Conservation (phyloP, 2,797 vertebrate species). For the Propithecus deckenii region DNA sequence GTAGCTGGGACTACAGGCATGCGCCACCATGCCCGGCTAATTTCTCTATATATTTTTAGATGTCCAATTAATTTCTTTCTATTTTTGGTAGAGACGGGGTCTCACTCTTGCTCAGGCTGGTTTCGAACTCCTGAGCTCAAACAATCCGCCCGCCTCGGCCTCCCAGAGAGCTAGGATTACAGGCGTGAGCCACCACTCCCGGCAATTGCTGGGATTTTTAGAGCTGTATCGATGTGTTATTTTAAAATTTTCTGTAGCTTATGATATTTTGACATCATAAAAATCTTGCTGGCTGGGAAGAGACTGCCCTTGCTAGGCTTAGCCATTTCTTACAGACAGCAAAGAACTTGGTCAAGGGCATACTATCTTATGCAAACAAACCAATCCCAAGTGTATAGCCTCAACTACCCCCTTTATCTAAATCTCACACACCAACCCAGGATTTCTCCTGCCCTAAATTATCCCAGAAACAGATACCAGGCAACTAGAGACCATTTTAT, state of each 20-base stretch:
- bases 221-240: neutral
- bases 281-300: neutral
- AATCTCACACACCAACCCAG: neutral
- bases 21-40: too few relatives aligned
- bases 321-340: neutral
- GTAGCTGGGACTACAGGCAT: too few relatives aligned
- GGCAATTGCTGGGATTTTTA: neutral
- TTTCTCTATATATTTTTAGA: too few relatives aligned
- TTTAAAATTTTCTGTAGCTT: neutral
- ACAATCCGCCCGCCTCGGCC: too few relatives aligned
- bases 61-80: too few relatives aligned
- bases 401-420: neutral
- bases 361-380: neutral
- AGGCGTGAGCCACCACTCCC: too few relatives aligned
- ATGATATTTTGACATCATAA: neutral
- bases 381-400: neutral
- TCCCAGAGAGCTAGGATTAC: too few relatives aligned
- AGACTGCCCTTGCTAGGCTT: neutral
- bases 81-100: too few relatives aligned
- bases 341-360: neutral
- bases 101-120: too few relatives aligned
- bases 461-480: neutral
- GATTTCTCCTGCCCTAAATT: neutral
- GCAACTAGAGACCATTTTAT: neutral
- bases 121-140: too few relatives aligned